Evolutionary conservation across 2,797 vertebrate species (phyloP).

Genomic region (Acestrorhynchus altus): DNA sequence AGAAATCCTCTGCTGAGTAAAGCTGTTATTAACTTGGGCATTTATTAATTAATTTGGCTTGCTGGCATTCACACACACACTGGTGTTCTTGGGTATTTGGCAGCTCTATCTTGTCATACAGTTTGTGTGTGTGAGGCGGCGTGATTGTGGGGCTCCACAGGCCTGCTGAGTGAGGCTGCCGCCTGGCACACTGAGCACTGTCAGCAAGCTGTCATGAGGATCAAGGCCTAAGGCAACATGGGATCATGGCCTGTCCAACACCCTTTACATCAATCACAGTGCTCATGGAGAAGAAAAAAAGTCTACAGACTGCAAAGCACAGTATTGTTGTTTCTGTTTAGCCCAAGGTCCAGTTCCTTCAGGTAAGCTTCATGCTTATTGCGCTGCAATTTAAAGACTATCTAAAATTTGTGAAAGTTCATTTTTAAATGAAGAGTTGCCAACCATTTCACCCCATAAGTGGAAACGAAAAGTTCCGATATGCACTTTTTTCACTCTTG

Average conservation of each 20-base stretch:
- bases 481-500: no score
- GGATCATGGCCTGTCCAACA: slow-evolving; percentile 22
- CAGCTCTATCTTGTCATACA: not conserved
- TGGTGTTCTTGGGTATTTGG: not conserved
- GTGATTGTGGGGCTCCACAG: not conserved
- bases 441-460: no score
- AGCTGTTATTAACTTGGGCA: not conserved
- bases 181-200: not conserved
- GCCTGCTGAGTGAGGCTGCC: slow-evolving; percentile 8
- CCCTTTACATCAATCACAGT: slow-evolving; percentile 18
- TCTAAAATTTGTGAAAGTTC: no score
- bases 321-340: not conserved
- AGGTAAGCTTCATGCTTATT: not conserved
- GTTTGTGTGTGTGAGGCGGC: not conserved
- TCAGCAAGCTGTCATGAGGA: slow-evolving; percentile 19
- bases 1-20: not conserved
- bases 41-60: not conserved
- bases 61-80: not conserved
- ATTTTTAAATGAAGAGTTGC: no score
- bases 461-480: no score
- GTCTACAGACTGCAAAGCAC: not conserved
- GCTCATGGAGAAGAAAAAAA: not conserved
- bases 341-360: not conserved
- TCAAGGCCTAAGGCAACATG: not conserved
- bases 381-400: not conserved